Evolutionary conservation across 37 sponge, comb jelly and placozoan genomes (phyloP).

Genomic region (Hormiphora californensis): DNA sequence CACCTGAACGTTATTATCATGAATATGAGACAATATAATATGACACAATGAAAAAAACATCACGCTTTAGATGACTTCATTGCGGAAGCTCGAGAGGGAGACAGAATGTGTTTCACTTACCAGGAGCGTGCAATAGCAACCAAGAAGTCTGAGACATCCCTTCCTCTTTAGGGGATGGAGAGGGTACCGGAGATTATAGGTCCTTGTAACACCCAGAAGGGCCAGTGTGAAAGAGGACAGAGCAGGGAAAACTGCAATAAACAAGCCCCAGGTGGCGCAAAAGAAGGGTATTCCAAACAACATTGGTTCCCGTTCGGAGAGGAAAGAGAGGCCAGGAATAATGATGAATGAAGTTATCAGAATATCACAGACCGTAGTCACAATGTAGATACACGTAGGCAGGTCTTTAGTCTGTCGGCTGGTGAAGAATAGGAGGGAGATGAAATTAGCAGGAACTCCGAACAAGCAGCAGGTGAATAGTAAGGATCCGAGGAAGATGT

Average conservation of each 20-base stretch:
- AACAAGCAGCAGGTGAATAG: background rate
- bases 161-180: background rate
- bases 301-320: background rate
- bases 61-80: too few relatives aligned
- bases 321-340: background rate
- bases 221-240: background rate
- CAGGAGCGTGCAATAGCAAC: background rate
- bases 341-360: background rate
- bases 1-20: too few relatives aligned
- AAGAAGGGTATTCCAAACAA: background rate
- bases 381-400: conserved; percentile 10
- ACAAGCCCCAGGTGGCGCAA: background rate
- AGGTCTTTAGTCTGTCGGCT: background rate
- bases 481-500: background rate
- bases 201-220: background rate
- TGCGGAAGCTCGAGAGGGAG: too few relatives aligned
- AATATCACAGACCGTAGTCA: background rate
- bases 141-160: background rate
- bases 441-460: background rate
- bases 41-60: too few relatives aligned
- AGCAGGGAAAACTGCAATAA: background rate
- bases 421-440: conserved; percentile 2
- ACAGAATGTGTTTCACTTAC: too few relatives aligned
- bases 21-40: too few relatives aligned
- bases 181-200: background rate